These are phyloP conservation scores for Calliphora vomitoria DNA, from an alignment of 2,888 invertebrate genomes.

Conservation along the genomic window DNA sequence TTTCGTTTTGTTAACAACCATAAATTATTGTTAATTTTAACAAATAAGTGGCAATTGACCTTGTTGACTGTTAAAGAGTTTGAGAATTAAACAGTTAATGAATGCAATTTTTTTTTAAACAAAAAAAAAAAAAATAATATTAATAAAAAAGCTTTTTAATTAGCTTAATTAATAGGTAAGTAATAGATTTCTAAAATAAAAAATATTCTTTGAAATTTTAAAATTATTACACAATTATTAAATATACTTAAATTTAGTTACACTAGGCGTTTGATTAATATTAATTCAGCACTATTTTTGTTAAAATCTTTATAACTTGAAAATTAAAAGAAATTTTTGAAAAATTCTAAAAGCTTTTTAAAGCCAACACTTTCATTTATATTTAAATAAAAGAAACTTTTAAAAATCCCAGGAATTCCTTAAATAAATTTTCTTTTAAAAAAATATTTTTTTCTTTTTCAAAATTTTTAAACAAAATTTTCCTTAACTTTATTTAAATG, in stretches of 20 bases:
- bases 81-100: not conserved
- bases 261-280: not conserved
- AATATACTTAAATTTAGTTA: not conserved
- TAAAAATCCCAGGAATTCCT: not conserved
- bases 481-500: not conserved
- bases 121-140: too few relatives aligned
- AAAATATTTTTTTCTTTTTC: not conserved
- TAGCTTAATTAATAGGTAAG: not conserved
- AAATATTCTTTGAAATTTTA: not conserved
- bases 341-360: not conserved
- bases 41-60: conserved; percentile 60
- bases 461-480: not conserved
- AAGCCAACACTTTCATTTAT: not conserved
- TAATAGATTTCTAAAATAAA: not conserved
- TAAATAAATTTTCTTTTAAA: not conserved
- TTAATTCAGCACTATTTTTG: not conserved
- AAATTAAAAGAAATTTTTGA: not conserved
- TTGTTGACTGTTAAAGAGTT: conserved; percentile 34
- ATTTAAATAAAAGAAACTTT: not conserved
- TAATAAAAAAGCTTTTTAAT: not conserved
- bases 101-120: not conserved
- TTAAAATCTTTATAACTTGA: not conserved
- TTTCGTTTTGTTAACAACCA: conserved; percentile 13
- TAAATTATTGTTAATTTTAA: conserved; percentile 62
- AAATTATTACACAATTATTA: not conserved